Evolutionary conservation across 2,888 invertebrate genomes (phyloP).

Genomic region (Pyralis farinalis): DNA sequence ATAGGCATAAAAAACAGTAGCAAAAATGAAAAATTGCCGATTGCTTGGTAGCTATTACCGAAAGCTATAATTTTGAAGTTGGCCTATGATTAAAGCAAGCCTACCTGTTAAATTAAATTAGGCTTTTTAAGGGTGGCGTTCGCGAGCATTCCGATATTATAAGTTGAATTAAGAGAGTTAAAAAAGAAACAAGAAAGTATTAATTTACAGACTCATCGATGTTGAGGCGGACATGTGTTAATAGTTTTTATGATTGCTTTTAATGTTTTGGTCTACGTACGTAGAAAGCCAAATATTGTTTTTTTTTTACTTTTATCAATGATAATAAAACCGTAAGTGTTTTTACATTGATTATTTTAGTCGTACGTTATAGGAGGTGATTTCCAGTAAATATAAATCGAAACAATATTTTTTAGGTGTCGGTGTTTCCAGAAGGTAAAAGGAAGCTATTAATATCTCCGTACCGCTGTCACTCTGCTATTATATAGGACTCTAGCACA

Average conservation of each 20-base stretch:
- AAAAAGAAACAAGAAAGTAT: slow-evolving; percentile 56
- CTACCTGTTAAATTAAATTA: slow-evolving; percentile 81
- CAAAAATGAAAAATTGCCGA: slow-evolving; percentile 78
- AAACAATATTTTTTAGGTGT: no score
- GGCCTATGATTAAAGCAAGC: slow-evolving; percentile 76
- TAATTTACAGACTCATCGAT: slow-evolving; percentile 66
- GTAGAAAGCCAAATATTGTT: no score
- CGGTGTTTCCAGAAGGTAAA: no score
- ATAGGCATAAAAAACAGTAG: slow-evolving; percentile 62
- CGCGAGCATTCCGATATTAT: slow-evolving; percentile 52
- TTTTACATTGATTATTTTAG: no score
- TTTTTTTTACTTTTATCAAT: no score
- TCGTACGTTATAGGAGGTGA: no score
- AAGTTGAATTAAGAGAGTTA: slow-evolving; percentile 51
- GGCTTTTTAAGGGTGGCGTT: slow-evolving; percentile 74
- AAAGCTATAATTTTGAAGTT: slow-evolving; percentile 72
- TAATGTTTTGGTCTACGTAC: slow-evolving; percentile 25
- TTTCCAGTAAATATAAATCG: no score
- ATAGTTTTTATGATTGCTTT: slow-evolving; percentile 54
- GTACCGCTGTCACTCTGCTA: no score
- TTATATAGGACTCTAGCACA: no score
- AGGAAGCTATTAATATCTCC: no score
- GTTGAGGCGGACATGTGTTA: slow-evolving; percentile 64
- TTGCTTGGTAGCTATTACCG: slow-evolving; percentile 72
- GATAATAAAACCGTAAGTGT: no score